phyloP scores from a whole-genome alignment of 2,113 vertebrate species.

The Progne subis region DNA sequence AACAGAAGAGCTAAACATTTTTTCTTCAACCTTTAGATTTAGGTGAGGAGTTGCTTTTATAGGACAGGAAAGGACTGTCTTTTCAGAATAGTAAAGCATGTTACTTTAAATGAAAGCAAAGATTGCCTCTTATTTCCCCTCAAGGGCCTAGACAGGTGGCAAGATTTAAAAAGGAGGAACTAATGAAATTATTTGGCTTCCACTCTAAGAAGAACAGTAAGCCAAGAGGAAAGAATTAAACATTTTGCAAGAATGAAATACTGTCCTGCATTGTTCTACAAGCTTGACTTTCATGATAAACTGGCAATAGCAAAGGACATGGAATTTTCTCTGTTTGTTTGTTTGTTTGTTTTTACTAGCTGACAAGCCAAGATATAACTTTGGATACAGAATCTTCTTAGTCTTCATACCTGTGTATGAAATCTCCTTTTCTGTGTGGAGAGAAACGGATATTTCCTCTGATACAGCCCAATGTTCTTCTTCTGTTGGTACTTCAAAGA shows the following conservation, averaged over 20 bases:
- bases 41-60: neutral
- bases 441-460: slow-evolving; percentile 74
- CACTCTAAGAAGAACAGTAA: neutral
- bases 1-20: neutral
- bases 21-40: neutral
- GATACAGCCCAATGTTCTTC: slow-evolving; percentile 74
- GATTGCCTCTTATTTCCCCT: neutral
- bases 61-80: neutral
- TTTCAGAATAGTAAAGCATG: neutral
- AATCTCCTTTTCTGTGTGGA: slow-evolving; percentile 75
- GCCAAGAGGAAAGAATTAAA: neutral
- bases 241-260: neutral
- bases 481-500: slow-evolving; percentile 68
- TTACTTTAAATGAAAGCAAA: neutral
- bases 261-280: neutral
- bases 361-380: neutral
- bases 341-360: neutral
- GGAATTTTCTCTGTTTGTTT: neutral
- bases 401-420: slow-evolving; percentile 77
- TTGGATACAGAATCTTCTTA: neutral
- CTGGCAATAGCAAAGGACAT: neutral
- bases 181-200: neutral
- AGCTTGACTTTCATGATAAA: neutral
- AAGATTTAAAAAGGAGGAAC: neutral
- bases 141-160: neutral